These are phyloP conservation scores for Trachymyrmex septentrionalis DNA, from an alignment of 1,140 invertebrate species.

Conservation along the genomic window DNA sequence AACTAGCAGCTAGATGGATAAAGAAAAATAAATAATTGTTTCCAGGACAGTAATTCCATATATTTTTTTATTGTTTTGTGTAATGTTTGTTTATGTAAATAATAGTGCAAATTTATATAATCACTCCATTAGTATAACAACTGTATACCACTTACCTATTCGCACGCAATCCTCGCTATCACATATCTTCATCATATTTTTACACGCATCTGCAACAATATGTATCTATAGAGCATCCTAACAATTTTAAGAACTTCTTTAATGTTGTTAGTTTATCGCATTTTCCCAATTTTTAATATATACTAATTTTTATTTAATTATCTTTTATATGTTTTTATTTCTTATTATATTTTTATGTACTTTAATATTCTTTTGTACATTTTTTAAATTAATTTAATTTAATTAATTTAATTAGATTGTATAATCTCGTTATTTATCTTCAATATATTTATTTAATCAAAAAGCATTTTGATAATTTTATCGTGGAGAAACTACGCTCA, in stretches of 20 bases:
- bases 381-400: background rate
- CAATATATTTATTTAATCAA: background rate
- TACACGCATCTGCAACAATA: constrained; percentile 67
- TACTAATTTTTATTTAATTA: background rate
- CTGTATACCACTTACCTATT: constrained; percentile 78
- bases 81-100: background rate
- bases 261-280: background rate
- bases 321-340: background rate
- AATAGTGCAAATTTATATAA: background rate
- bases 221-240: background rate
- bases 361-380: background rate
- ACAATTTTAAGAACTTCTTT: background rate
- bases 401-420: background rate
- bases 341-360: background rate
- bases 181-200: constrained; percentile 72
- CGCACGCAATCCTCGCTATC: constrained; percentile 82
- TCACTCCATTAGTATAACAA: background rate
- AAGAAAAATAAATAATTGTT: background rate
- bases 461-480: background rate
- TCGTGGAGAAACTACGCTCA: background rate
- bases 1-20: constrained; percentile 82
- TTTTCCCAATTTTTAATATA: background rate
- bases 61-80: background rate
- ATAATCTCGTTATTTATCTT: background rate
- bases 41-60: background rate